Evolutionary conservation across 1,140 invertebrate species (phyloP).

Genomic region (Atopsyche davidsoni): DNA sequence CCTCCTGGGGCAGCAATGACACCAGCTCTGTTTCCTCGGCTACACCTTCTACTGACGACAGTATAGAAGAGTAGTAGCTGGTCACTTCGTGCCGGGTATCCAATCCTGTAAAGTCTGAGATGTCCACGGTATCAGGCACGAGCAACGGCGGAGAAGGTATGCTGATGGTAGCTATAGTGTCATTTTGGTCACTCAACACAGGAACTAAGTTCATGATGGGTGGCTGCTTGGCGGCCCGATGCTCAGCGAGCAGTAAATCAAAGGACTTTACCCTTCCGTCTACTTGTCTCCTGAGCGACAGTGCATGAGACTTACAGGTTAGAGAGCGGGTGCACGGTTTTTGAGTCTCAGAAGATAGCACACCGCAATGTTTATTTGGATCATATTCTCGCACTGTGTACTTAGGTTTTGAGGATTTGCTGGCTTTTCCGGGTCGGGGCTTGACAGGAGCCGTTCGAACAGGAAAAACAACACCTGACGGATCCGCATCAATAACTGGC

Average conservation of each 20-base stretch:
- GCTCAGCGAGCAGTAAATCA: slow-evolving; percentile 72
- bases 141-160: background rate
- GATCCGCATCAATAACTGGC: slow-evolving; percentile 31
- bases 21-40: background rate
- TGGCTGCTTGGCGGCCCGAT: slow-evolving; percentile 56
- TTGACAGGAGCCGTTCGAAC: slow-evolving; percentile 34
- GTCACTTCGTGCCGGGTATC: slow-evolving; percentile 5
- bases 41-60: background rate
- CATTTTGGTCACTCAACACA: too few species aligned
- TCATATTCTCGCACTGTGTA: slow-evolving; percentile 69
- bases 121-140: background rate
- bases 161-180: too few species aligned
- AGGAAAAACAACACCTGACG: slow-evolving; percentile 33
- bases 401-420: slow-evolving; percentile 47
- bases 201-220: background rate
- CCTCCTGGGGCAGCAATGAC: background rate
- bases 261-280: slow-evolving; percentile 68
- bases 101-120: background rate
- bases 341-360: slow-evolving; percentile 58
- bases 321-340: slow-evolving; percentile 75
- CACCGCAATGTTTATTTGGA: slow-evolving; percentile 76
- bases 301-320: slow-evolving; percentile 78
- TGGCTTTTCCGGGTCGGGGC: slow-evolving; percentile 47
- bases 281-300: slow-evolving; percentile 68
- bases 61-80: slow-evolving; percentile 5